A percentile compares a stretch with the other conserved stretches of the same genome.
phyloP scores from a whole-genome alignment of 2,888 invertebrate species.

The Lampropteryx suffumata region DNA sequence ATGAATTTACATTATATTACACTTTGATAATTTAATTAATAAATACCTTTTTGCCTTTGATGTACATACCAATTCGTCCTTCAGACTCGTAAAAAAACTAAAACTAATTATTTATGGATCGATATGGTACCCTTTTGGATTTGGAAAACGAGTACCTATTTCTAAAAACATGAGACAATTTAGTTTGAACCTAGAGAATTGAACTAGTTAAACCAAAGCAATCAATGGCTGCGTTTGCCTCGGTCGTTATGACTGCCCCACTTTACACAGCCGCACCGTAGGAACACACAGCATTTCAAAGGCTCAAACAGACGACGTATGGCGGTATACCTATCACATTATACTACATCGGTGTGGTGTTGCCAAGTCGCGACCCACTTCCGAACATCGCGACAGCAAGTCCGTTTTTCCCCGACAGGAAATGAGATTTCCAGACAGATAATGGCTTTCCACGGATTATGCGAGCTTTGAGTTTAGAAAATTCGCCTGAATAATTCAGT shows the following conservation, averaged over 20 bases:
- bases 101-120: too few species aligned
- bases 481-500: conserved; percentile 55
- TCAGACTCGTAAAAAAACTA: too few species aligned
- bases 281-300: conserved; percentile 3
- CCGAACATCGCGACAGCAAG: conserved; percentile 50
- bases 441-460: conserved; percentile 72
- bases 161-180: not conserved
- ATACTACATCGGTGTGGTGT: not conserved
- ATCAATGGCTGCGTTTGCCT: not conserved
- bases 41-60: too few species aligned
- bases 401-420: conserved; percentile 74
- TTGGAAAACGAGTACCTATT: too few species aligned
- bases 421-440: conserved; percentile 78
- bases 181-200: not conserved
- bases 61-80: too few species aligned
- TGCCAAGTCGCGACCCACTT: conserved; percentile 57
- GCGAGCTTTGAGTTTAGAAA: conserved; percentile 61
- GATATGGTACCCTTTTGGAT: too few species aligned
- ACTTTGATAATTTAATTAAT: too few species aligned
- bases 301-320: conserved; percentile 10
- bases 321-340: not conserved
- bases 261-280: not conserved
- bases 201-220: not conserved
- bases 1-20: too few species aligned
- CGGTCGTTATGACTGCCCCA: not conserved